Percentiles rank a stretch among this genome's conserved stretches.
These are phyloP conservation scores for Agrochola lychnidis DNA, from an alignment of 2,888 invertebrate genomes.

Conservation along the genomic window DNA sequence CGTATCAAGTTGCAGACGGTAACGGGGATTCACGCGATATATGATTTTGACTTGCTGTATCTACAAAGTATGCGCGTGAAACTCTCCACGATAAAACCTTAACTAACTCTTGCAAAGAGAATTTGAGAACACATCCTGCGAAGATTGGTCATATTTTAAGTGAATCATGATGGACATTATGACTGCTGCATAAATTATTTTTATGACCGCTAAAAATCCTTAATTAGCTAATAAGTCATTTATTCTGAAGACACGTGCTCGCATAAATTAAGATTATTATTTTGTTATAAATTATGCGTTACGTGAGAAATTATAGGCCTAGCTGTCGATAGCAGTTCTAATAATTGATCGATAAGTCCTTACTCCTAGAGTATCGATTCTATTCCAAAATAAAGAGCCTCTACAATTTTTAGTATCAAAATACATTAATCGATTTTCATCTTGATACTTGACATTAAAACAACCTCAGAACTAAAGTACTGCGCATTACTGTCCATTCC, in stretches of 20 bases:
- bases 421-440: slow-evolving; percentile 4
- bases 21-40: slow-evolving; percentile 45
- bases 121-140: slow-evolving; percentile 35
- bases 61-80: not conserved
- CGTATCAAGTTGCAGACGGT: slow-evolving; percentile 53
- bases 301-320: not conserved
- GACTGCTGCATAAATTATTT: slow-evolving; percentile 13
- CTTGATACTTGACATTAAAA: slow-evolving; percentile 8
- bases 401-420: not conserved
- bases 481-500: slow-evolving; percentile 43
- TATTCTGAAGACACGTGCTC: not conserved
- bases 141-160: slow-evolving; percentile 11
- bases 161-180: slow-evolving; percentile 39
- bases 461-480: slow-evolving; percentile 16
- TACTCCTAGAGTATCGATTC: not conserved
- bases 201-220: slow-evolving; percentile 1
- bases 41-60: slow-evolving; percentile 17
- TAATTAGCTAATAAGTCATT: not conserved
- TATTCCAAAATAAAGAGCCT: not conserved
- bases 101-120: not conserved
- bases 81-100: not conserved
- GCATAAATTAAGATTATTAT: no score
- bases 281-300: not conserved
- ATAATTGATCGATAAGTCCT: not conserved
- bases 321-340: not conserved